Conservation (phyloP, 2,113 vertebrate genomes). For the Oreotragus oreotragus region DNA sequence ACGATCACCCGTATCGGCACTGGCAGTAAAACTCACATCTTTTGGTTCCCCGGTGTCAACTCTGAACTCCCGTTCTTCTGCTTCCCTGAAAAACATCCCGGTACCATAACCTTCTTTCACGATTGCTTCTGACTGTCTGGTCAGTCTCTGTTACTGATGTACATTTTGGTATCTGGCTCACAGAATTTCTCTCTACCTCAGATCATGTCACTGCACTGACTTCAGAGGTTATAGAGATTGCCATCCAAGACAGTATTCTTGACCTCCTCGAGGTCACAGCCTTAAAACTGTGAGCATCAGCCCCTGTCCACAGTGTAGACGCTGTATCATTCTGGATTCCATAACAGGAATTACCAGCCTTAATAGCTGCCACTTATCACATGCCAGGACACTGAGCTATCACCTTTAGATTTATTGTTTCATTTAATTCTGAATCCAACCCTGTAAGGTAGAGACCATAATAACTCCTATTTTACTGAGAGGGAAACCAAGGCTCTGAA, state of each 20-base stretch:
- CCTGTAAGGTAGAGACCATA: background rate
- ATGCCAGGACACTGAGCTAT: background rate
- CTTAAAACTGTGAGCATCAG: background rate
- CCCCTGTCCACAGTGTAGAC: background rate
- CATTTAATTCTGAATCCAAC: constrained; percentile 17
- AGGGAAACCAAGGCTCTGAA: background rate
- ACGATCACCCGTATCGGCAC: background rate
- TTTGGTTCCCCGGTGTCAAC: background rate
- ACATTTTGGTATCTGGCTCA: background rate
- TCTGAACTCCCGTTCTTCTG: background rate
- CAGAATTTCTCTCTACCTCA: background rate
- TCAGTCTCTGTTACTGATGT: background rate
- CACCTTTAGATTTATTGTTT: background rate
- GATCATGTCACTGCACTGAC: background rate
- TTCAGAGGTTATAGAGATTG: background rate
- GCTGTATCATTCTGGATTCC: background rate
- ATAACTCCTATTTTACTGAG: background rate
- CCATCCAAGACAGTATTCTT: background rate
- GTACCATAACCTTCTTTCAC: background rate
- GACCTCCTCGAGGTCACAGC: background rate
- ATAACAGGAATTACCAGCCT: background rate
- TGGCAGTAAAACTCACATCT: background rate
- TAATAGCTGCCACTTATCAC: background rate
- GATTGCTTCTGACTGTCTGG: background rate
- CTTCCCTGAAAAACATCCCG: background rate